A percentile compares a stretch with the other conserved stretches of the same genome.
phyloP scores from a whole-genome alignment of 1,140 invertebrate genomes.

The Andricus grossulariae region DNA sequence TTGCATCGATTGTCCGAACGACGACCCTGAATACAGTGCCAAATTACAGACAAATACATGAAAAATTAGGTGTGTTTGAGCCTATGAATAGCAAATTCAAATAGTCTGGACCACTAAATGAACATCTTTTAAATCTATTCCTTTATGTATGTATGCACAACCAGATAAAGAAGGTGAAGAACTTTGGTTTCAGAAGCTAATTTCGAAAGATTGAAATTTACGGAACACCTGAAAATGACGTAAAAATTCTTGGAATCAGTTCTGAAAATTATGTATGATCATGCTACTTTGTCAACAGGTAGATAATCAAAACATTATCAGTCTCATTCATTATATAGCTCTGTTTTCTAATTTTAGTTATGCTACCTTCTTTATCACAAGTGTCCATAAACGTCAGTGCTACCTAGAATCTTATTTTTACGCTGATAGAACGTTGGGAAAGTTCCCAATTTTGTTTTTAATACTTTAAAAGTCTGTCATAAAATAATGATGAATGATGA shows the following conservation, averaged over 20 bases:
- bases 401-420: not conserved
- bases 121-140: too few species aligned
- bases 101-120: not conserved
- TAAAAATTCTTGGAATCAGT: not conserved
- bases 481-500: too few species aligned
- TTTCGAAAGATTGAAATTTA: not conserved
- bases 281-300: not conserved
- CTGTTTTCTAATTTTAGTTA: constrained; percentile 8
- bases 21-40: not conserved
- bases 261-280: not conserved
- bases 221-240: not conserved
- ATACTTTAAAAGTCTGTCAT: too few species aligned
- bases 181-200: not conserved
- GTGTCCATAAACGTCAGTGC: not conserved
- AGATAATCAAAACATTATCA: constrained; percentile 3
- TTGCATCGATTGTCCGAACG: not conserved
- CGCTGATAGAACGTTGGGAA: not conserved
- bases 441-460: too few species aligned
- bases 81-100: not conserved
- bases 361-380: not conserved
- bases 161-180: not conserved
- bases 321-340: not conserved
- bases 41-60: not conserved
- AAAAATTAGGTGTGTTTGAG: not conserved
- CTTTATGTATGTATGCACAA: not conserved